Evolutionary conservation across 2,888 invertebrate species (phyloP).

Genomic region (Adineta ricciae): DNA sequence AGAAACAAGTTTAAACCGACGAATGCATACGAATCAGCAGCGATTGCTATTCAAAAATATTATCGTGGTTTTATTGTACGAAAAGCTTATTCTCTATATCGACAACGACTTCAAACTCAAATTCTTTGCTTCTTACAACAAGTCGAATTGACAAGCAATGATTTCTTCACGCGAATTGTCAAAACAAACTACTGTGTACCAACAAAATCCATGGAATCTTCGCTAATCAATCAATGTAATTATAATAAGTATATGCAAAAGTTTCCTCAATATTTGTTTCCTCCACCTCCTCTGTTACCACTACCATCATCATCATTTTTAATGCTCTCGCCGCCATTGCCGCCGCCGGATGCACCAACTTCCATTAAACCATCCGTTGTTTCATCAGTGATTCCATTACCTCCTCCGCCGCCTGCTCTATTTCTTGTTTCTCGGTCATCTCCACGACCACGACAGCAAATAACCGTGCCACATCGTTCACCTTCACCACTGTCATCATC

Average conservation of each 20-base stretch:
- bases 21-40: not conserved
- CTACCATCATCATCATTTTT: not conserved
- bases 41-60: slow-evolving; percentile 22
- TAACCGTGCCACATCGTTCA: not conserved
- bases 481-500: not conserved
- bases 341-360: not conserved
- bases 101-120: slow-evolving; percentile 21
- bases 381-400: not conserved
- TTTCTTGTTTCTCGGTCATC: not conserved
- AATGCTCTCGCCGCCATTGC: not conserved
- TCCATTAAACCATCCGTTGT: not conserved
- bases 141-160: slow-evolving; percentile 27
- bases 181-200: slow-evolving; percentile 23
- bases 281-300: slow-evolving; percentile 17
- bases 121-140: slow-evolving; percentile 30
- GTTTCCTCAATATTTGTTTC: not conserved
- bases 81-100: slow-evolving; percentile 14
- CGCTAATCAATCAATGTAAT: not conserved
- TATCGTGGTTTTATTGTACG: slow-evolving; percentile 26
- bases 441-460: not conserved
- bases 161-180: slow-evolving; percentile 25
- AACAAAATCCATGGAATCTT: not conserved
- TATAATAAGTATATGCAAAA: not conserved
- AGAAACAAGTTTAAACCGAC: not conserved
- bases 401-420: not conserved